phyloP scores from a whole-genome alignment of 2,888 invertebrate genomes.

The Sussaba pulchella region DNA sequence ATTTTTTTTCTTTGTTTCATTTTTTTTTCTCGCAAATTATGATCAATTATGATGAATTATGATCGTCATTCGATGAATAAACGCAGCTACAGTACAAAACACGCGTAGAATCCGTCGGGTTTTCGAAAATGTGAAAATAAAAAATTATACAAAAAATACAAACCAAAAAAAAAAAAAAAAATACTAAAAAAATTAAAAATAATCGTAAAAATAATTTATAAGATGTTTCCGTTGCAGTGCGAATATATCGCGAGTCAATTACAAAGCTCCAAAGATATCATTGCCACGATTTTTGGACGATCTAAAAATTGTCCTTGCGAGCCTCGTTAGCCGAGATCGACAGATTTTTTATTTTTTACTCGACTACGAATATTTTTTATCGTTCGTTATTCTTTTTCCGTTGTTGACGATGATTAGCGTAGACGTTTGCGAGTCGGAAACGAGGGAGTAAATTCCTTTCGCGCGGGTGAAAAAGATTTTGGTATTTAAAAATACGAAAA shows the following conservation, averaged over 20 bases:
- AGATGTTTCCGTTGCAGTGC: slow-evolving; percentile 15
- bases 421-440: background rate
- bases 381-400: too few species aligned
- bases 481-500: slow-evolving; percentile 25
- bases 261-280: slow-evolving; percentile 43
- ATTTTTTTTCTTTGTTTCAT: background rate
- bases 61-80: slow-evolving; percentile 14
- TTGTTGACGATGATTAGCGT: background rate
- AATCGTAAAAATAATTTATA: slow-evolving; percentile 1
- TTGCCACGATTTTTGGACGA: too few species aligned
- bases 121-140: too few species aligned
- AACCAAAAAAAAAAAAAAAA: too few species aligned
- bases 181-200: background rate
- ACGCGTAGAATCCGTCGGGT: slow-evolving; percentile 2
- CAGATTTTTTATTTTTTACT: background rate
- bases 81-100: slow-evolving; percentile 27
- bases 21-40: background rate
- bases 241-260: slow-evolving; percentile 49
- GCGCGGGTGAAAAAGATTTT: slow-evolving; percentile 1
- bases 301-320: background rate
- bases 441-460: background rate
- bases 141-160: too few species aligned
- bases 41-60: too few species aligned
- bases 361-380: background rate
- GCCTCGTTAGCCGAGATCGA: background rate